phyloP scores from a whole-genome alignment of 2,797 vertebrate species.

The Leptatherina wallacei region DNA sequence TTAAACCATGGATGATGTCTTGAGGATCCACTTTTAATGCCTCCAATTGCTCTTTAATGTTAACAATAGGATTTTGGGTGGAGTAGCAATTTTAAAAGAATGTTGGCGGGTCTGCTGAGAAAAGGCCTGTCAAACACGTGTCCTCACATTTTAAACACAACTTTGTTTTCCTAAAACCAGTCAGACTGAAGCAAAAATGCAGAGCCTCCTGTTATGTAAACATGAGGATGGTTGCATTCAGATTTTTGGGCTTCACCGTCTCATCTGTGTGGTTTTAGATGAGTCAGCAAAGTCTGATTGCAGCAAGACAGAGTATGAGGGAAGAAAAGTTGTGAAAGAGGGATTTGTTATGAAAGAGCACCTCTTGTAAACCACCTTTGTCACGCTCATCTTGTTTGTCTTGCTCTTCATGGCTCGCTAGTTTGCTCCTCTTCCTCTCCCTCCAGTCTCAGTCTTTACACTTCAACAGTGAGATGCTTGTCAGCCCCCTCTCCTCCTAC shows the following conservation, averaged over 20 bases:
- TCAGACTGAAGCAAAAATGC: neutral
- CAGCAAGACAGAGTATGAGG: neutral
- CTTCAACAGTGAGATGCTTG: slow-evolving; percentile 77
- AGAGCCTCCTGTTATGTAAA: neutral
- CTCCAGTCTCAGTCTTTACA: slow-evolving; percentile 31
- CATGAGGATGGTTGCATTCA: neutral
- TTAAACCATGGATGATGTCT: neutral
- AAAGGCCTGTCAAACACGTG: neutral
- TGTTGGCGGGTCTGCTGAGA: neutral
- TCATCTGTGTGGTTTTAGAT: slow-evolving; percentile 10
- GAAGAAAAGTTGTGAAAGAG: slow-evolving; percentile 30
- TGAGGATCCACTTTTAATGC: neutral
- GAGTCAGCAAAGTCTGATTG: slow-evolving; percentile 28
- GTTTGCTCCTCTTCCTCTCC: slow-evolving; percentile 12
- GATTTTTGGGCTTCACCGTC: neutral
- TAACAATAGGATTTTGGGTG: slow-evolving; percentile 15
- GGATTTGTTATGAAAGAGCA: slow-evolving; percentile 61
- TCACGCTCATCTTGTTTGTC: slow-evolving; percentile 32
- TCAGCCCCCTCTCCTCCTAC: slow-evolving; percentile 54
- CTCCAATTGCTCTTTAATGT: neutral
- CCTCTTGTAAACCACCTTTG: slow-evolving; percentile 34
- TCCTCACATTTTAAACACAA: neutral
- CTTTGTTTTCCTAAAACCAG: neutral
- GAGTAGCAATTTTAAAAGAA: neutral
- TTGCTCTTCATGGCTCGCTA: slow-evolving; percentile 26